Evolutionary conservation across 37 sponge, comb jelly and placozoan species (phyloP).

Genomic region (Beroe forskalii): DNA sequence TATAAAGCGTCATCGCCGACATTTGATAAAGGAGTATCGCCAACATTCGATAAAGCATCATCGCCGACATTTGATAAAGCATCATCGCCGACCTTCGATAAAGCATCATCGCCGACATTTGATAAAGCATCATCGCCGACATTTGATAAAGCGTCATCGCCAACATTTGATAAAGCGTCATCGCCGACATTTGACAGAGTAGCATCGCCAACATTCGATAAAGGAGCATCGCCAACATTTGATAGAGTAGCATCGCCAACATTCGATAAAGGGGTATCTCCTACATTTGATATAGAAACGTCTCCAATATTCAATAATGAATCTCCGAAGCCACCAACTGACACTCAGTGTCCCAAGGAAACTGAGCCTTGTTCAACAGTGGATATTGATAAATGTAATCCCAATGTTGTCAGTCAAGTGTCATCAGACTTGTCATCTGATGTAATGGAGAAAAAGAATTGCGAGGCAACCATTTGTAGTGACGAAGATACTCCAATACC

Average conservation of each 20-base stretch:
- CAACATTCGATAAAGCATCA: neutral
- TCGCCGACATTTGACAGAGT: slow-evolving; percentile 32
- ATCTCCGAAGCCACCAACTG: too few relatives aligned
- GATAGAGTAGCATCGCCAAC: slow-evolving; percentile 22
- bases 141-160: neutral
- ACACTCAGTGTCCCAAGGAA: too few relatives aligned
- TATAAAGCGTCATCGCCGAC: neutral
- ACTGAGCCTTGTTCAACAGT: too few relatives aligned
- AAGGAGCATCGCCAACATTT: neutral
- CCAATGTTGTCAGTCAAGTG: too few relatives aligned
- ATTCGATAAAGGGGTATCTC: neutral
- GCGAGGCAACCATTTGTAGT: neutral
- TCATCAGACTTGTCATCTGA: neutral
- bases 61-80: neutral
- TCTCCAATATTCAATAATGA: neutral
- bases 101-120: neutral
- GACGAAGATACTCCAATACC: too few relatives aligned
- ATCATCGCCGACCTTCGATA: neutral
- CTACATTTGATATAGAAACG: neutral
- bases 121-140: neutral
- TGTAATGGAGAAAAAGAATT: neutral
- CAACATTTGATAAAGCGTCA: neutral
- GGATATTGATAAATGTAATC: too few relatives aligned
- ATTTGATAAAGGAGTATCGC: neutral
- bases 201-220: slow-evolving; percentile 39